phyloP scores from a whole-genome alignment of 2,113 vertebrate genomes.

The Petrocephalus microphthalmus region DNA sequence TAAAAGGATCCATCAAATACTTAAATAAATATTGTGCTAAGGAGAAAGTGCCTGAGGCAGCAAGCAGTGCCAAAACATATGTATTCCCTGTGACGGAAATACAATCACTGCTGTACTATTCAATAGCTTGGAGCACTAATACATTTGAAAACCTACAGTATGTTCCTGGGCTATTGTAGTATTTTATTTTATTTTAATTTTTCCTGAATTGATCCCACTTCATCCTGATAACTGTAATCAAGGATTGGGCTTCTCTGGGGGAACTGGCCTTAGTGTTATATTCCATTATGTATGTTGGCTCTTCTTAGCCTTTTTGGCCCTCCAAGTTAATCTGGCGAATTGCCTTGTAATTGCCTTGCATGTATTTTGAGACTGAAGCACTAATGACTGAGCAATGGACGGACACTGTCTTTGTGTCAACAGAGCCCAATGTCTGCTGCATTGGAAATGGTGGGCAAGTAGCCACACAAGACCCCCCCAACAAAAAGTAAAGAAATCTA shows the following conservation, averaged over 20 bases:
- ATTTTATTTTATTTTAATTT: background rate
- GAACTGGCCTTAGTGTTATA: background rate
- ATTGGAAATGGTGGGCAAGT: background rate
- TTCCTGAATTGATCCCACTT: background rate
- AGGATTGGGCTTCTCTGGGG: background rate
- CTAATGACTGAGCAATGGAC: background rate
- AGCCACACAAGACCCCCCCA: background rate
- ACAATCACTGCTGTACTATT: no score
- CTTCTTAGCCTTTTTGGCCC: background rate
- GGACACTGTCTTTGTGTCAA: background rate
- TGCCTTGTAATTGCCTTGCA: background rate
- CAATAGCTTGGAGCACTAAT: background rate
- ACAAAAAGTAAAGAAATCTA: background rate
- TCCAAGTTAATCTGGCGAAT: background rate
- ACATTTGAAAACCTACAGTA: background rate
- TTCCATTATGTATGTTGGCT: background rate
- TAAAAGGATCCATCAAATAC: background rate
- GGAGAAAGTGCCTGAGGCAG: background rate
- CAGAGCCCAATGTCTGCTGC: background rate
- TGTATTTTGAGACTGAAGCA: background rate
- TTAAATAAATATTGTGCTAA: background rate
- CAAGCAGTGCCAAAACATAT: background rate
- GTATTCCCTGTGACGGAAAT: background rate
- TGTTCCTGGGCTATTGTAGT: background rate
- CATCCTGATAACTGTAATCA: background rate